Base-by-base conservation (phyloP, 2,113 vertebrate genomes). In the Galemys pyrenaicus region DNA sequence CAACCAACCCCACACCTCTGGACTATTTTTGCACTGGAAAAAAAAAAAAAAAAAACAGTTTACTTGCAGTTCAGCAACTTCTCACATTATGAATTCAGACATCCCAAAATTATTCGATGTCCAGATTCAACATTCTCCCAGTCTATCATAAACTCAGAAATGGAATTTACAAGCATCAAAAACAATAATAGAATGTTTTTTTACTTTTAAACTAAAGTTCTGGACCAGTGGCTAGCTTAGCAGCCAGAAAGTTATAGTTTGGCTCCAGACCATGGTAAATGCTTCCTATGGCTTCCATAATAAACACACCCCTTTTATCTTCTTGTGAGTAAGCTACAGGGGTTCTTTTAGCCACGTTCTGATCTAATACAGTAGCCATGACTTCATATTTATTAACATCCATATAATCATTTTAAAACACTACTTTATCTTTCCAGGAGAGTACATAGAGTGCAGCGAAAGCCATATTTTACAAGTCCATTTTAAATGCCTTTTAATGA, bases 401-500 rank as follows among this genome's bases (percentile, higher is more conserved):
- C 91, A 96, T 96, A 97, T 96, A 97, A 95, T 64, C 30, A 82
- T 97, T 98, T 97, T 97, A 97, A 97, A 96, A 96, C n/a, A 82
- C 58, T 88, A 60, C 86, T 97, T 96, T 91, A 95, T 96, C 80
- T 95, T 98, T 98, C 67, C 92, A 96, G 81, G 84, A 97, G 96
- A 96, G 56, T 96, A 79, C 67, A 32, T 49, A 15, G 92, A 67
- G 73, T 93, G 37, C 58, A 60, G 91, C 46, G 26, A 88, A 93
- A 92, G 73, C 65, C 46, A 41, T 92, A 95, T 96, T 97, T 96
- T 95, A 56, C 67, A 97, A 96, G 71, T 68, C 70, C 49, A 62
- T 93, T 97, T 96, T 98, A 98, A 98, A 96, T 97, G 96, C 74
- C 80, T 92, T 98, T 98, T 98, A 83, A 78, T 97, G 97, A 97